Base-by-base conservation (phyloP, 92 coral and sea anemone species). In the Desmophyllum pertusum region DNA sequence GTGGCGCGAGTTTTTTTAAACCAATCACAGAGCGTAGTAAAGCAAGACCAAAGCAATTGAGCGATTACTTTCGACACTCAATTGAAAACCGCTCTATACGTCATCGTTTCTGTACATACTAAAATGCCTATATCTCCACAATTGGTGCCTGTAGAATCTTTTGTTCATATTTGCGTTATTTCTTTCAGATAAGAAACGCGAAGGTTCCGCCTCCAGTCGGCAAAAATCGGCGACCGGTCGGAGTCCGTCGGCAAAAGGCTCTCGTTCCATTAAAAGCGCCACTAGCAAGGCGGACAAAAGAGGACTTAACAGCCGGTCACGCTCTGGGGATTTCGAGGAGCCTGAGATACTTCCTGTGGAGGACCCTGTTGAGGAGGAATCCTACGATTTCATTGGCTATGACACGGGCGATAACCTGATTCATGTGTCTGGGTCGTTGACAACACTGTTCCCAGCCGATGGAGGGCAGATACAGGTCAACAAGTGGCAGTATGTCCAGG, bases 321-420 rank as follows among this genome's bases (percentile, higher is more conserved):
- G 93, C 21, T 79, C 87, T 45, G 83, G 81, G 42, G 93, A 94
- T 55, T 84, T 84, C 6, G 96, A 78, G 51, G 93, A 86, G 53
- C 85, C 86, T 43, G 94, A 90, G 45, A 75, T 80, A 65, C 80
- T 64, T 3, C 85, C 89, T 43, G 76, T 76, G 64, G 94, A 88
- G 70, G 83, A 82, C 4, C 81, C 87, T 27, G 88, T 77, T 17
- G 95, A 92, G 66, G 89, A 96, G 66, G 89, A 96, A 70, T 65
- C 67, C 13, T 89, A 78, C 80, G 93, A 92, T 76, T 96, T 96
- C 88, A 87, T 96, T 78, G 99, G 99, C 75, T 96, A 96, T 79
- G 98, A 96, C 81, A 95, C 93, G 38, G 99, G 99, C 13, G 99
- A 96, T 77, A 95, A 87, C 81, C 83, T 96, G 73, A 86, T 96